A percentile compares a stretch with the other conserved stretches of the same genome.
These are phyloP conservation scores for Tangara arthus DNA, from an alignment of 2,797 vertebrate species.

Conservation along the genomic window DNA sequence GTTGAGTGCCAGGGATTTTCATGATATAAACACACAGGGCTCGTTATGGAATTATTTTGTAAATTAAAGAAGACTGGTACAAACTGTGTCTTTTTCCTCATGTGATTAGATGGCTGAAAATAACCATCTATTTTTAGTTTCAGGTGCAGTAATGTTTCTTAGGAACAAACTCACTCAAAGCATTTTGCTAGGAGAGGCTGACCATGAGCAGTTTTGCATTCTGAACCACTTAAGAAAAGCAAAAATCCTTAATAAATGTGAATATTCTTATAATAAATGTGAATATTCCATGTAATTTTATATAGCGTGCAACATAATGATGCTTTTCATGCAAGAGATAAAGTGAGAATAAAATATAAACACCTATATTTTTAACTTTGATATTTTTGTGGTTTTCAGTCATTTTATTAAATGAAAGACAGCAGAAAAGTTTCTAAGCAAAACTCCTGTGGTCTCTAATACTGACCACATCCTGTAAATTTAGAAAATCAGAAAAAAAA, in stretches of 20 bases:
- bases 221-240: slow-evolving; percentile 1
- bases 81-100: slow-evolving; percentile 34
- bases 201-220: not conserved
- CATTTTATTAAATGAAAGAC: not conserved
- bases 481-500: not conserved
- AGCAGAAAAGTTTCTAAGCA: not conserved
- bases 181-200: slow-evolving; percentile 16
- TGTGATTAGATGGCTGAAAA: slow-evolving; percentile 66
- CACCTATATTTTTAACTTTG: fast-evolving
- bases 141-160: slow-evolving; percentile 46
- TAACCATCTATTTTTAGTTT: slow-evolving; percentile 65
- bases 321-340: not conserved
- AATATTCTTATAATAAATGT: not conserved
- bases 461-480: not conserved
- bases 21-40: not conserved
- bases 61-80: slow-evolving; percentile 61
- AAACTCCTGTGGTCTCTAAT: not conserved
- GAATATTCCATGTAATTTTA: not conserved
- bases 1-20: slow-evolving; percentile 61
- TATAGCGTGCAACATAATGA: not conserved
- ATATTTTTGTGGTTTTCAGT: not conserved
- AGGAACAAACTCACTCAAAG: slow-evolving; percentile 44
- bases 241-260: not conserved
- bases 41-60: slow-evolving; percentile 42
- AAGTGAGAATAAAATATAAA: not conserved